These are phyloP conservation scores for Epizoanthus illoricatus DNA, from an alignment of 92 coral and sea anemone species.

Conservation along the genomic window DNA sequence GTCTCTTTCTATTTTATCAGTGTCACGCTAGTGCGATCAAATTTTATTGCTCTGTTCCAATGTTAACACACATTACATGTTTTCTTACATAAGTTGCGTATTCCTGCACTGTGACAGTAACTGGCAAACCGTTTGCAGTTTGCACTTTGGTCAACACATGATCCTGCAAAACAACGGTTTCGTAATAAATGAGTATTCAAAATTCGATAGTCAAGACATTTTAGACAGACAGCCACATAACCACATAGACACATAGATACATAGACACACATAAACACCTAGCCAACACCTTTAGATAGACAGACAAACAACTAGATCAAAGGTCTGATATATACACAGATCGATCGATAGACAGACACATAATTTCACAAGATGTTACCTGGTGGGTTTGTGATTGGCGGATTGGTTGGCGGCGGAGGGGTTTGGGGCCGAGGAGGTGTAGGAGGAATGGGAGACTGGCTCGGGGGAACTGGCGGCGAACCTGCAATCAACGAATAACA, in stretches of 20 bases:
- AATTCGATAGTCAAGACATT: neutral
- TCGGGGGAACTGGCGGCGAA: slow-evolving; percentile 20
- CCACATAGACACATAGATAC: neutral
- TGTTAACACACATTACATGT: slow-evolving; percentile 6
- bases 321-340: neutral
- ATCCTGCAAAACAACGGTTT: neutral
- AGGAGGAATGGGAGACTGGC: slow-evolving; percentile 25
- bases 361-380: neutral
- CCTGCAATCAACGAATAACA: neutral
- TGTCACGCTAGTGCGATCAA: too few species aligned
- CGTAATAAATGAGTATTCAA: neutral
- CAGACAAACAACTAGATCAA: neutral
- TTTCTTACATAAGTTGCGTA: slow-evolving; percentile 13
- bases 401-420: slow-evolving; percentile 32
- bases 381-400: slow-evolving; percentile 19
- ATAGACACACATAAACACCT: too few species aligned
- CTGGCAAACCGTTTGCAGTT: slow-evolving; percentile 10
- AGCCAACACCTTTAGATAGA: too few species aligned
- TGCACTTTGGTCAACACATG: neutral
- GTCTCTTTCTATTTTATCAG: too few species aligned
- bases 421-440: slow-evolving; percentile 32
- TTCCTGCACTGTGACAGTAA: slow-evolving; percentile 20
- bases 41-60: too few species aligned
- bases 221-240: neutral
- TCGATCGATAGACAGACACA: neutral